A percentile compares a stretch with the other conserved stretches of the same genome.
Evolutionary conservation across 2,113 vertebrate species (phyloP).

Genomic region (Leptocoma aspasia): DNA sequence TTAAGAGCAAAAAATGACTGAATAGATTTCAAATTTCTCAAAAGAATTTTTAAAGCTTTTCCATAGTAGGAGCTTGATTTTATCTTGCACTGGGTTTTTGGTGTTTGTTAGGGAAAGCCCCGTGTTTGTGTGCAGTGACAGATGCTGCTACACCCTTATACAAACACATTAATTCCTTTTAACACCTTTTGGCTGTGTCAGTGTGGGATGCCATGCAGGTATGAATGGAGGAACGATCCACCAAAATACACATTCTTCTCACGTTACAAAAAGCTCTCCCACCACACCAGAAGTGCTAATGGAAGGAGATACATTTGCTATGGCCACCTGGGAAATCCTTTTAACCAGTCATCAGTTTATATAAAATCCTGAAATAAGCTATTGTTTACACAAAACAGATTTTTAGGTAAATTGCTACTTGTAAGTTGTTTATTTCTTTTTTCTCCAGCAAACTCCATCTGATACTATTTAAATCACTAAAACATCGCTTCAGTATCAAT

Average conservation of each 20-base stretch:
- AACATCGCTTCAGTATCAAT: background rate
- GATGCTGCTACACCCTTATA: background rate
- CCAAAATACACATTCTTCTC: background rate
- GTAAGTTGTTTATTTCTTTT: background rate
- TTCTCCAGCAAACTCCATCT: background rate
- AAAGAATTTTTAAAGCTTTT: background rate
- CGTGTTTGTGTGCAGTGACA: background rate
- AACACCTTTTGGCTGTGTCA: background rate
- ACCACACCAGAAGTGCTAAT: background rate
- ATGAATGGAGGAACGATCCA: background rate
- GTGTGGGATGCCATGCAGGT: background rate
- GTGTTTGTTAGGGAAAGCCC: background rate
- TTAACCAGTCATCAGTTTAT: background rate
- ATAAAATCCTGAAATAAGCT: conserved; percentile 1
- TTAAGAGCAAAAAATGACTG: background rate
- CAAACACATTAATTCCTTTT: background rate
- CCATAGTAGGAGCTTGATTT: background rate
- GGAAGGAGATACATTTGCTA: background rate
- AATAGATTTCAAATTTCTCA: background rate
- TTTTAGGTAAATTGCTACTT: background rate
- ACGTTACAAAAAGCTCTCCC: background rate
- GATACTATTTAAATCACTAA: conserved; percentile 14
- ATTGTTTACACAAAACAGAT: background rate
- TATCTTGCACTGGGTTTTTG: background rate
- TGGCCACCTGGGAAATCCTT: background rate